These are phyloP conservation scores for Trypoxylon attenuatum DNA, from an alignment of 2,888 invertebrate species.

Conservation along the genomic window DNA sequence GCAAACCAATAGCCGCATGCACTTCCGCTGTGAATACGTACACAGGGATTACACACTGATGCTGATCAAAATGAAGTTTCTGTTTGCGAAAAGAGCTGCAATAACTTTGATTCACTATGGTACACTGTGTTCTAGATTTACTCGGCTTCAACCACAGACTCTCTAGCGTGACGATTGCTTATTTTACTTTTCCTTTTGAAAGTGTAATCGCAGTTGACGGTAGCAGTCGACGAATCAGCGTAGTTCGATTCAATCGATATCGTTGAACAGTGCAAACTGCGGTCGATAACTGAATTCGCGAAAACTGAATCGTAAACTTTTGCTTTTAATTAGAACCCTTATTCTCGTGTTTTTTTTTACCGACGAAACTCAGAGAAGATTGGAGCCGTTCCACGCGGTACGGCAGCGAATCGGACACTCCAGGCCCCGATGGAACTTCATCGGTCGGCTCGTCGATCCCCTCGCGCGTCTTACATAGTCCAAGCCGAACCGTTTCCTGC, in stretches of 20 bases:
- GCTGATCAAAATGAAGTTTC: too few species aligned
- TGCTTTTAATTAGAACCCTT: too few species aligned
- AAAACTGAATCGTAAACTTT: too few species aligned
- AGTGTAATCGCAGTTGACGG: conserved; percentile 2
- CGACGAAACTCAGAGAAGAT: not conserved
- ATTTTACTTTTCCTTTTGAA: conserved; percentile 9
- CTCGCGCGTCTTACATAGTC: conserved; percentile 62
- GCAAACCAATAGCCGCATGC: too few species aligned
- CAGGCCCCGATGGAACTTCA: conserved; percentile 46
- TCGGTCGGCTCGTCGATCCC: conserved; percentile 38
- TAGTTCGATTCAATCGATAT: not conserved
- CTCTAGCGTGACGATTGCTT: not conserved
- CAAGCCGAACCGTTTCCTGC: conserved; percentile 51
- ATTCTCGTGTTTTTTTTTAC: too few species aligned
- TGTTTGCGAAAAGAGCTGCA: not conserved
- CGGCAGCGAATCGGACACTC: conserved; percentile 64
- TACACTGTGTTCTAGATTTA: not conserved
- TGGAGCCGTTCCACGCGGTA: conserved; percentile 54
- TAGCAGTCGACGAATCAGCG: not conserved
- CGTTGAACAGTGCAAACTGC: too few species aligned
- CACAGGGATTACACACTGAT: too few species aligned
- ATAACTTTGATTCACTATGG: not conserved
- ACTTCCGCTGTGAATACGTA: conserved; percentile 28
- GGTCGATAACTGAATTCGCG: too few species aligned
- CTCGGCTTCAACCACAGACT: not conserved